Evolutionary conservation across 2,797 vertebrate genomes (phyloP), one percentile per base, ranked within the genome.

Genomic region (Pyrocephalus nanus): DNA sequence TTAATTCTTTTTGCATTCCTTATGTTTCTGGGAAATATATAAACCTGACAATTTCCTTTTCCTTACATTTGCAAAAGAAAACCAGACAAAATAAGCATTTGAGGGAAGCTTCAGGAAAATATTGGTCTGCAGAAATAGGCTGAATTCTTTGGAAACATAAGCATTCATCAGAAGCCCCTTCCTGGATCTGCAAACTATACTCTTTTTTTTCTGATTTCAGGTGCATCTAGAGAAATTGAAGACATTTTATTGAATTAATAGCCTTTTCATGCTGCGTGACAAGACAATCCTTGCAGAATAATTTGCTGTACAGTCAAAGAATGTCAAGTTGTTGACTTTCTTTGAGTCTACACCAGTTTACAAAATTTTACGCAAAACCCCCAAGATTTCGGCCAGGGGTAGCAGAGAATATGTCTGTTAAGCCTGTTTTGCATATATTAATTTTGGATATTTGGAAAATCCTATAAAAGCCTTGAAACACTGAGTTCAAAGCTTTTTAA

Each of bases 401-500:
- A 74, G 22, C 16, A 84, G 47, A 66, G 29, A 79, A 86, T 93
- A 84, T 94, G 5, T 36, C 19, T 75, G 17, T 11, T 76, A 91
- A 92, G 48, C 45, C 65, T 79, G 15, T 14, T 89, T 79, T 79
- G 38, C 22, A 36, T 16, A 15, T 62, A 69, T 54, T 76, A 65
- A 57, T 76, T 85, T 65, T 91, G 32, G 70, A 65, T 91, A 85
- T 67, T 79, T 84, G 29, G 6, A 10, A 85, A 91, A 93, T 94
- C 55, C 67, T 88, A 50, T 74, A 79, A 75, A 88, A 85, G 5
- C 15, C 18, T 95, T 81, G 36, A 62, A 86, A 38, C 23, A 60
- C 2, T 42, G 42, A 88, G 20, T 83, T 96, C 73, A 92, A 91
- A 86, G 82, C n/a, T 76, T 94, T 90, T 82, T 65, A 84, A 53